Conservation (phyloP, 2,888 invertebrate genomes). For the Cloeon dipterum region DNA sequence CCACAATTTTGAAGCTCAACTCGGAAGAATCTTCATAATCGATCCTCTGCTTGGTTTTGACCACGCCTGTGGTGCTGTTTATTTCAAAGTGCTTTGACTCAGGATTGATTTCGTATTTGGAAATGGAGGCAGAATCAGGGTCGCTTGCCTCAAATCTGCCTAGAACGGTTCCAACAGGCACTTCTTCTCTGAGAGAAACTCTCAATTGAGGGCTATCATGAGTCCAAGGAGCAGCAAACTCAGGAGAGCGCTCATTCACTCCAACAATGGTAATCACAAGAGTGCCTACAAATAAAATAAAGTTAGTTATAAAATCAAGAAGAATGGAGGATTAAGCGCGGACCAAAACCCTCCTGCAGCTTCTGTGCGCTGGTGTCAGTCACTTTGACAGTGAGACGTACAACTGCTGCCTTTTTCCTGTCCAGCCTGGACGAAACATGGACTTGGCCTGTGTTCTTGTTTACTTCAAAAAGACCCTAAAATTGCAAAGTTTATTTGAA, state of each 20-base stretch:
- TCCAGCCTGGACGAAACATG: constrained; percentile 35
- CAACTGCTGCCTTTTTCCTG: constrained; percentile 43
- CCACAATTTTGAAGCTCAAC: constrained; percentile 56
- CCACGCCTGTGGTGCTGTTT: constrained; percentile 50
- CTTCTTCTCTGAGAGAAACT: constrained; percentile 55
- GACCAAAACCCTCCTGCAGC: constrained; percentile 53
- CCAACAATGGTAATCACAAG: constrained; percentile 34
- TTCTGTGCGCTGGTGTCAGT: constrained; percentile 59
- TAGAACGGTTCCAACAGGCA: constrained; percentile 53
- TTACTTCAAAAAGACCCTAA: constrained; percentile 42
- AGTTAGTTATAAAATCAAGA: constrained; percentile 4
- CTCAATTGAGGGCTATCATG: constrained; percentile 33
- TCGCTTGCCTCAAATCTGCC: constrained; percentile 58
- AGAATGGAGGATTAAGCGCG: constrained; percentile 4
- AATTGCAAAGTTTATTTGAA: too few relatives aligned
- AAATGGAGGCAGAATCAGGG: constrained; percentile 51
- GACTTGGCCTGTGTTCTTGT: constrained; percentile 32
- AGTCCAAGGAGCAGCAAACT: constrained; percentile 49
- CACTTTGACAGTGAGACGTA: constrained; percentile 56
- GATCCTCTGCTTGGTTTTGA: constrained; percentile 49
- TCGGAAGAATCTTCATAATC: constrained; percentile 62
- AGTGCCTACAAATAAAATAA: constrained; percentile 22
- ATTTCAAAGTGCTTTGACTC: constrained; percentile 55
- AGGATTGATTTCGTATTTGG: constrained; percentile 40
- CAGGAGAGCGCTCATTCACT: constrained; percentile 31